Evolutionary conservation across 92 coral and sea anemone species (phyloP).

Genomic region (Actinernus sp.): DNA sequence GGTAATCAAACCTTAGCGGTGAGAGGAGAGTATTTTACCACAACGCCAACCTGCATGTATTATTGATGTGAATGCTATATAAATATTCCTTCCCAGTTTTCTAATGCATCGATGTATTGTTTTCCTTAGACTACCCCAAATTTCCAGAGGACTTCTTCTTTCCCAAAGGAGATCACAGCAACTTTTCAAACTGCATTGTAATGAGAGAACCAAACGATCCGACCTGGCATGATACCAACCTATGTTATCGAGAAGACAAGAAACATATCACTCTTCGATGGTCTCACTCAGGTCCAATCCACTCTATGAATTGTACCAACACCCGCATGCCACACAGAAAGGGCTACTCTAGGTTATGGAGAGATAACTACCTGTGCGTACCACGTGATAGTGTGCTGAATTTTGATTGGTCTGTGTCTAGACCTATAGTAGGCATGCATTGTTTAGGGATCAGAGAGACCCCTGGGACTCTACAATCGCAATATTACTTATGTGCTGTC

Average conservation of each 20-base stretch:
- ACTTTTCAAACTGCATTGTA: constrained; percentile 48
- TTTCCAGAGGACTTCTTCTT: constrained; percentile 90
- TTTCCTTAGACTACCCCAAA: constrained; percentile 86
- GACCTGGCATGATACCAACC: constrained; percentile 56
- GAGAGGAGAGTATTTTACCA: too few relatives aligned
- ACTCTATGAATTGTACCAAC: constrained; percentile 41
- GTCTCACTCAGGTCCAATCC: constrained; percentile 55
- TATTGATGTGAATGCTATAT: too few relatives aligned
- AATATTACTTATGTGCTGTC: constrained; percentile 24
- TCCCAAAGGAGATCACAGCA: constrained; percentile 34
- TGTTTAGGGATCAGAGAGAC: constrained; percentile 11
- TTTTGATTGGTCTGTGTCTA: constrained; percentile 52
- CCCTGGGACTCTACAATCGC: not conserved
- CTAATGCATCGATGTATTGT: too few relatives aligned
- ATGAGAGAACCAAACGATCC: constrained; percentile 68
- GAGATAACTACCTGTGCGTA: constrained; percentile 56
- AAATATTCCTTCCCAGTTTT: too few relatives aligned
- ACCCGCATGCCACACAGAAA: constrained; percentile 36
- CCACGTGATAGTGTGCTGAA: constrained; percentile 46
- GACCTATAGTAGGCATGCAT: constrained; percentile 26
- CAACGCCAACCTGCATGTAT: too few relatives aligned
- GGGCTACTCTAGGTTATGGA: constrained; percentile 27
- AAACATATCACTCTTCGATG: constrained; percentile 56
- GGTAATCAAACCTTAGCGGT: too few relatives aligned
- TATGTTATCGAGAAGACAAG: constrained; percentile 83